Percentiles rank a stretch among this genome's conserved stretches.
phyloP scores from a whole-genome alignment of 2,888 invertebrate genomes.

The Tanypteryx hageni region DNA sequence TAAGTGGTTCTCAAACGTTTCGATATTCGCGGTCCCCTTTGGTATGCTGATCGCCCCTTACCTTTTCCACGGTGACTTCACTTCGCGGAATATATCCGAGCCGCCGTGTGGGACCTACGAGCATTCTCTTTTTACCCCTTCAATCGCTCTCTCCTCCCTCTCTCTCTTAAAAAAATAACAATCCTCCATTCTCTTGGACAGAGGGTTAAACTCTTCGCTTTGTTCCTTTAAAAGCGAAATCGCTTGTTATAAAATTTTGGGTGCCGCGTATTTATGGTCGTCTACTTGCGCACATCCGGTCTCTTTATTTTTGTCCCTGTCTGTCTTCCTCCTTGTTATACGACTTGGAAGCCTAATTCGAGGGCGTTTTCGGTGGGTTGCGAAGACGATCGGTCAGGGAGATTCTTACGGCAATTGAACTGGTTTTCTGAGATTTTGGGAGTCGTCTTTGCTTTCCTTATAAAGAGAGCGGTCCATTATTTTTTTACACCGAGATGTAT shows the following conservation, averaged over 20 bases:
- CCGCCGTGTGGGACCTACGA: background rate
- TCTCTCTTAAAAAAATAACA: background rate
- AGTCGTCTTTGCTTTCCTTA: background rate
- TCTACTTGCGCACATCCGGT: background rate
- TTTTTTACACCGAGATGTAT: background rate
- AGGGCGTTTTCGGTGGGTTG: background rate
- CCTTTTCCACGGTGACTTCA: constrained; percentile 26
- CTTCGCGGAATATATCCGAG: constrained; percentile 13
- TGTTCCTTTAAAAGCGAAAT: background rate
- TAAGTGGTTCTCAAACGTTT: constrained; percentile 62
- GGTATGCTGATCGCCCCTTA: constrained; percentile 48
- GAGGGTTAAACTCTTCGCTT: background rate
- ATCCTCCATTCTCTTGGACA: background rate
- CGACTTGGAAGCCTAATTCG: background rate
- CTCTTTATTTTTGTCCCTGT: background rate
- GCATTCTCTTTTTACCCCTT: background rate
- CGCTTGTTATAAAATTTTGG: background rate
- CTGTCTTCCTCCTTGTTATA: background rate
- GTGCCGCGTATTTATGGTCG: background rate
- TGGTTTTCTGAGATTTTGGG: background rate
- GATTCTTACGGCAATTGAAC: background rate
- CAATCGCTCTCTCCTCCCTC: background rate
- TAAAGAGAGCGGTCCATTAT: background rate
- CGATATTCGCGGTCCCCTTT: constrained; percentile 53
- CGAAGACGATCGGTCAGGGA: background rate